Evolutionary conservation across 2,113 vertebrate genomes (phyloP).

Genomic region (Sinocyclocheilus anophthalmus): DNA sequence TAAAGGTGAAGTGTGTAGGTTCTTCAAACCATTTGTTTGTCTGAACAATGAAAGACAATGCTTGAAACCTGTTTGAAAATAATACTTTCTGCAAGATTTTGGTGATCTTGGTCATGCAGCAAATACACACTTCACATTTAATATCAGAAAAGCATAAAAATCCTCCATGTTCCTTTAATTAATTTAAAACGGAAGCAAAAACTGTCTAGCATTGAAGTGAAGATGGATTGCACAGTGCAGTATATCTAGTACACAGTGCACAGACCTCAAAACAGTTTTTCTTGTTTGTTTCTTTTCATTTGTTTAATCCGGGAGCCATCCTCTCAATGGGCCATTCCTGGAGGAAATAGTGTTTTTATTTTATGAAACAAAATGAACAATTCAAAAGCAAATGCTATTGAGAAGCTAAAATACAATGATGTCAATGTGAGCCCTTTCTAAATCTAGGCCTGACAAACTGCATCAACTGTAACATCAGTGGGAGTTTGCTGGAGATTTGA

Average conservation of each 20-base stretch:
- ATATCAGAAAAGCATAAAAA: conserved; percentile 6
- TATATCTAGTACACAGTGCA: not conserved
- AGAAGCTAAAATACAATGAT: conserved; percentile 1
- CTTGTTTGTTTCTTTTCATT: not conserved
- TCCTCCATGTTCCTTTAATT: not conserved
- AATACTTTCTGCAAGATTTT: not conserved
- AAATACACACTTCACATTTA: not conserved
- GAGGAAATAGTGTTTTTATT: not conserved
- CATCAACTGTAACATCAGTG: conserved; percentile 31
- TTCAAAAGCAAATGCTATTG: not conserved
- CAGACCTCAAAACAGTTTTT: not conserved
- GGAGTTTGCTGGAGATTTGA: conserved; percentile 43
- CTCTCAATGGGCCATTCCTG: not conserved
- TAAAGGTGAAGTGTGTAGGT: not conserved
- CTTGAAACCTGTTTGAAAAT: too few relatives aligned
- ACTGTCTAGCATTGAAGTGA: not conserved
- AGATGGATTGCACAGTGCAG: not conserved
- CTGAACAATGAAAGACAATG: not conserved
- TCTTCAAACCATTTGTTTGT: not conserved
- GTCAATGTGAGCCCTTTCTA: not conserved
- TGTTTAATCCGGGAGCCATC: not conserved
- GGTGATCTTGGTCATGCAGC: not conserved
- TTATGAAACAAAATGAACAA: conserved; percentile 2
- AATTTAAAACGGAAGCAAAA: not conserved
- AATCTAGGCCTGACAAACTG: conserved; percentile 12